Evolutionary conservation across 2,888 invertebrate species (phyloP).

Genomic region (Carabus problematicus): DNA sequence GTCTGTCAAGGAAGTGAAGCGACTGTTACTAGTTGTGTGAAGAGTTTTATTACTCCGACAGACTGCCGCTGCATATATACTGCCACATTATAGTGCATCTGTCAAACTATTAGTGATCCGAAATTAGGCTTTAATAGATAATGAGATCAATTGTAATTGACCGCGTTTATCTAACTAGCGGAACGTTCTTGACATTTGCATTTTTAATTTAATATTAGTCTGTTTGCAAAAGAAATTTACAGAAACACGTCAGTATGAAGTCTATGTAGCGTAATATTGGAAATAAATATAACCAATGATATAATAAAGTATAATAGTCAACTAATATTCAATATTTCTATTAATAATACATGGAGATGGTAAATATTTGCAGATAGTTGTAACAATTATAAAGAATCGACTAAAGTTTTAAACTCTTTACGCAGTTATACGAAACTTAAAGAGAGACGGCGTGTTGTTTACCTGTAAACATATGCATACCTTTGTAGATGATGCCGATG

Average conservation of each 20-base stretch:
- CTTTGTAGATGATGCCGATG: constrained; percentile 79
- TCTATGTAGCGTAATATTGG: background rate
- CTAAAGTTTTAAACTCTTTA: background rate
- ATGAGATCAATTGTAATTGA: no score
- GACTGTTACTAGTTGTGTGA: background rate
- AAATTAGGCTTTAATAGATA: no score
- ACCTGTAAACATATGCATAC: constrained; percentile 53
- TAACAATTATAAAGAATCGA: constrained; percentile 5
- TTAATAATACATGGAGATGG: no score
- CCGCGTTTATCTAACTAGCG: no score
- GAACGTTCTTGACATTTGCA: no score
- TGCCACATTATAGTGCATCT: no score
- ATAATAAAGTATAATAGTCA: constrained; percentile 2
- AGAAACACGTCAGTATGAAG: constrained; percentile 3
- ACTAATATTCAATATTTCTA: background rate
- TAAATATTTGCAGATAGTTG: background rate
- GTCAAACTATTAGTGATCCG: no score
- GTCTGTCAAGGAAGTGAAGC: background rate
- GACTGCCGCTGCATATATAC: no score
- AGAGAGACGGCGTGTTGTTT: background rate
- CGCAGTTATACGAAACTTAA: background rate
- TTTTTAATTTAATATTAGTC: no score
- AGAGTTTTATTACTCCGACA: no score
- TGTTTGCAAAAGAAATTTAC: no score
- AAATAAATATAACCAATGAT: background rate